These are phyloP conservation scores for Cepphus grylle DNA, from an alignment of 2,113 vertebrate species.

Conservation along the genomic window DNA sequence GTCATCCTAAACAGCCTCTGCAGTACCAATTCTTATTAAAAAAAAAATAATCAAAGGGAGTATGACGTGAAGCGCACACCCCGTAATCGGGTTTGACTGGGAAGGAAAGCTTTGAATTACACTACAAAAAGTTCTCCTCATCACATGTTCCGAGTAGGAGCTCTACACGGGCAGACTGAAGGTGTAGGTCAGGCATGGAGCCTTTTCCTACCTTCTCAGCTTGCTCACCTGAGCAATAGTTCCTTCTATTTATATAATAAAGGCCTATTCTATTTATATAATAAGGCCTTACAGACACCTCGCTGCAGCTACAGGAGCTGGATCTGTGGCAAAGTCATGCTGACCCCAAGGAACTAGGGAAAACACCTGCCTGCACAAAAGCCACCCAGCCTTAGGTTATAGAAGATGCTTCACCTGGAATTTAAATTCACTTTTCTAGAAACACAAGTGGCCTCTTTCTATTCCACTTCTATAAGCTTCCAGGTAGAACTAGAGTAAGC, in stretches of 20 bases:
- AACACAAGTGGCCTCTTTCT: background rate
- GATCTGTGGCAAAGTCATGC: background rate
- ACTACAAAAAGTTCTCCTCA: background rate
- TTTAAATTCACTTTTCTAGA: background rate
- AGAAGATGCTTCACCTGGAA: background rate
- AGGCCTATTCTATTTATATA: no score
- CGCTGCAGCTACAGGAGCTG: no score
- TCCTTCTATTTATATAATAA: no score
- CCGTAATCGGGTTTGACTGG: background rate
- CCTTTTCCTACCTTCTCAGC: background rate
- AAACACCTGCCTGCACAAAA: background rate
- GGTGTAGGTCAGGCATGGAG: background rate
- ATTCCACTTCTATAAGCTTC: background rate
- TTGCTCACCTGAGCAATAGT: background rate
- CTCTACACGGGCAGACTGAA: background rate
- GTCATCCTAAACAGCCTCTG: background rate
- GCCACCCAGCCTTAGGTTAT: background rate
- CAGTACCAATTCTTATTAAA: background rate
- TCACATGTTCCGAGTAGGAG: rapidly evolving
- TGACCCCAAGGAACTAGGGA: background rate
- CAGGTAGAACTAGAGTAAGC: background rate
- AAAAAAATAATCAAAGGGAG: background rate
- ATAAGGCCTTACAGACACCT: no score
- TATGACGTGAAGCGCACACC: background rate
- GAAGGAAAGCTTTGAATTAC: background rate